Conservation (phyloP, 2,113 vertebrate genomes). For the Hiodon tergisus region DNA sequence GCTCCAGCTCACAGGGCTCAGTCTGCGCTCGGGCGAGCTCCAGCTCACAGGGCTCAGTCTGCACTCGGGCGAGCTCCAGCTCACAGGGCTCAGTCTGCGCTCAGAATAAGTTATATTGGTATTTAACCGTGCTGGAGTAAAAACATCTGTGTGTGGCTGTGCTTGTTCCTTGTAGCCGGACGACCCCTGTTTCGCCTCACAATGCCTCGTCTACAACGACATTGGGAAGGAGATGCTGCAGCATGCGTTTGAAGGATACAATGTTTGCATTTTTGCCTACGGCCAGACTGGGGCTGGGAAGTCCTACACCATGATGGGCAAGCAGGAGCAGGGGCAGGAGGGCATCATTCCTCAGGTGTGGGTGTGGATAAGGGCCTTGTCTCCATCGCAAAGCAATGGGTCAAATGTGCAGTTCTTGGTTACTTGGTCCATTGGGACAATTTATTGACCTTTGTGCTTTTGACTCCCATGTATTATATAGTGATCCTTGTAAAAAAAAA, state of each 20-base stretch:
- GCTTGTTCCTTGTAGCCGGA: conserved; percentile 66
- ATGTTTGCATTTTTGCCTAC: conserved; percentile 97
- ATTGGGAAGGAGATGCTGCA: conserved; percentile 97
- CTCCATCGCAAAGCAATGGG: too few relatives aligned
- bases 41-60: too few relatives aligned
- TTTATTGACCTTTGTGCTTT: too few relatives aligned
- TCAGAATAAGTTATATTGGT: not conserved
- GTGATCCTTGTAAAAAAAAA: too few relatives aligned
- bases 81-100: too few relatives aligned
- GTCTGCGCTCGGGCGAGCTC: too few relatives aligned
- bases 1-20: too few relatives aligned
- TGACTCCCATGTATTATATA: too few relatives aligned
- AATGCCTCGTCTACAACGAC: conserved; percentile 93
- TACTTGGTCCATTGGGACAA: too few relatives aligned
- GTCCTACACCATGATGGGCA: conserved; percentile 99
- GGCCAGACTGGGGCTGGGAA: conserved; percentile 97
- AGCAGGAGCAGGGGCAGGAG: conserved; percentile 94
- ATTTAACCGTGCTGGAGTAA: not conserved
- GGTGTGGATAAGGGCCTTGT: not conserved
- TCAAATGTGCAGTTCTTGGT: not conserved
- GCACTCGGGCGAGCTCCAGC: too few relatives aligned
- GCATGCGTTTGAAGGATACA: conserved; percentile 96
- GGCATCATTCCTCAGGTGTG: conserved; percentile 96
- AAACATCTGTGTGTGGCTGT: not conserved
- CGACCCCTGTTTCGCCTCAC: conserved; percentile 88